Evolutionary conservation across 2,113 vertebrate species (phyloP).

Genomic region (Silurus asotus): DNA sequence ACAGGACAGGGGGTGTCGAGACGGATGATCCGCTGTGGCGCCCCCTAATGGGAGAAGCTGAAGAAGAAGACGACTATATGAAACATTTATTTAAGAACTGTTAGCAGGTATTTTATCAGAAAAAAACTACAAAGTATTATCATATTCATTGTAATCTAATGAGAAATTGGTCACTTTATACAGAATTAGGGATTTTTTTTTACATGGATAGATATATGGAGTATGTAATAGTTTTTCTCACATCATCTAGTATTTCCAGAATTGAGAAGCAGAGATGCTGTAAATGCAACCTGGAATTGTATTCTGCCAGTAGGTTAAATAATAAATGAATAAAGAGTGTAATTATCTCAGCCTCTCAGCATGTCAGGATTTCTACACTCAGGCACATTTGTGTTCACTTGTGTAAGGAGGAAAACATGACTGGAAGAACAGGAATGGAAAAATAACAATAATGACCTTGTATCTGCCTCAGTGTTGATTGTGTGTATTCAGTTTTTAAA

Average conservation of each 20-base stretch:
- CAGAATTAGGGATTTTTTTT: too few species aligned
- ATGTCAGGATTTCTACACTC: not conserved
- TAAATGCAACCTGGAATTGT: not conserved
- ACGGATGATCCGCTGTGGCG: too few species aligned
- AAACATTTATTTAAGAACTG: not conserved
- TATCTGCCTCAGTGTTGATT: not conserved
- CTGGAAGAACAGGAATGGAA: not conserved
- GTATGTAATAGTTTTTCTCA: not conserved
- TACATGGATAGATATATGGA: not conserved
- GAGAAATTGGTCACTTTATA: not conserved
- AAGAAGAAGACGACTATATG: not conserved
- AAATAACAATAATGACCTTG: not conserved
- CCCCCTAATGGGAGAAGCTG: too few species aligned
- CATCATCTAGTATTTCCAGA: not conserved
- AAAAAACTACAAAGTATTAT: not conserved
- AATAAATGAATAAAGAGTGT: slow-evolving; percentile 25
- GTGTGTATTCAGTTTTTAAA: too few species aligned
- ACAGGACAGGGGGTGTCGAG: too few species aligned
- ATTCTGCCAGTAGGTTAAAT: not conserved
- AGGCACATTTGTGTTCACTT: not conserved
- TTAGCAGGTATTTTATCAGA: not conserved
- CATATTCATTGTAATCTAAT: not conserved
- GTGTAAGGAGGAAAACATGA: not conserved
- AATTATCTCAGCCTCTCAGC: slow-evolving; percentile 20
- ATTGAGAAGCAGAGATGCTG: not conserved